Evolutionary conservation across 2,797 vertebrate species (phyloP).

Genomic region (Mico argentatus): DNA sequence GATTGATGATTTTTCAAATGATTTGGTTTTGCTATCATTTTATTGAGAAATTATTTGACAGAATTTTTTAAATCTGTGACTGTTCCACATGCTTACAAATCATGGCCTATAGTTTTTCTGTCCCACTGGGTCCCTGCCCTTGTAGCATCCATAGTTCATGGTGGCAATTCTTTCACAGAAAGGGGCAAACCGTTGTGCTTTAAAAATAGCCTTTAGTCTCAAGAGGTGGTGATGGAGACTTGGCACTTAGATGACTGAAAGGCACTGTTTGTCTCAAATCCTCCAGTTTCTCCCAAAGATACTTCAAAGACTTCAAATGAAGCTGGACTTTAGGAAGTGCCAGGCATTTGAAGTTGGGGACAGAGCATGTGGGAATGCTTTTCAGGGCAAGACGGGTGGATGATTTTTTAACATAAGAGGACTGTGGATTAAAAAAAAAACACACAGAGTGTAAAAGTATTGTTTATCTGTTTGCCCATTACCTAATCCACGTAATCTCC

Average conservation of each 20-base stretch:
- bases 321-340: neutral
- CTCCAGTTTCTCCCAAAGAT: slow-evolving; percentile 37
- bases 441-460: neutral
- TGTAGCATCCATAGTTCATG: neutral
- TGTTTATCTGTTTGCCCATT: neutral
- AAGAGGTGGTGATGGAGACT: slow-evolving; percentile 20
- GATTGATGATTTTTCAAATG: neutral
- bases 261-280: slow-evolving; percentile 45
- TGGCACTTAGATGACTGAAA: slow-evolving; percentile 30
- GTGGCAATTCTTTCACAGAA: neutral
- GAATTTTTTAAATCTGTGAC: neutral
- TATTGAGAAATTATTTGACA: neutral
- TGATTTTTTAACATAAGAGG: slow-evolving; percentile 32
- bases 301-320: slow-evolving; percentile 68
- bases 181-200: neutral
- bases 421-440: neutral
- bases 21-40: neutral
- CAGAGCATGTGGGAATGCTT: neutral
- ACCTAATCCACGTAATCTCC: neutral
- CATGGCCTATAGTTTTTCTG: neutral
- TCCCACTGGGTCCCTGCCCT: neutral
- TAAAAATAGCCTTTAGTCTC: slow-evolving; percentile 41
- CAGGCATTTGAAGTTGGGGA: slow-evolving; percentile 58
- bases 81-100: neutral
- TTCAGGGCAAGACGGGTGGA: neutral